phyloP scores from a whole-genome alignment of 2,888 invertebrate species.

The Rhogogaster chlorosoma region DNA sequence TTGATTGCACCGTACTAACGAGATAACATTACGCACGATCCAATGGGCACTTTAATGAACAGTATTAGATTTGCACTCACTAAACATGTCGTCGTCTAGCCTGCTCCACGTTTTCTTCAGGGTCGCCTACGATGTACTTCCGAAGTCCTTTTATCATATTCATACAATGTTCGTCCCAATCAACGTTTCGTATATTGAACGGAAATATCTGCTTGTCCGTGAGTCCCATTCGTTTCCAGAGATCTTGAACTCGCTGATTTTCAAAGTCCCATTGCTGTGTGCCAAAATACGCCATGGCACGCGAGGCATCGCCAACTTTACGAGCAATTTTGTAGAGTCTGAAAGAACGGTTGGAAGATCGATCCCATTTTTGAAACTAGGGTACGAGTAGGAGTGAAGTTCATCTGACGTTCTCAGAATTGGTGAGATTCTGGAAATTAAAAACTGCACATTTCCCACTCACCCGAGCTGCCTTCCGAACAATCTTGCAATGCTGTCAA shows the following conservation, averaged over 20 bases:
- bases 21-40: background rate
- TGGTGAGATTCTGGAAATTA: background rate
- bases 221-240: constrained; percentile 79
- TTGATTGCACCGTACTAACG: background rate
- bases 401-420: background rate
- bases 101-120: background rate
- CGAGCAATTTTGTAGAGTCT: background rate
- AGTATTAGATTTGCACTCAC: background rate
- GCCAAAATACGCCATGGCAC: constrained; percentile 80
- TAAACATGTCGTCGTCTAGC: background rate
- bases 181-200: constrained; percentile 84
- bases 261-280: constrained; percentile 88
- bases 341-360: background rate
- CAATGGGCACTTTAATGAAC: background rate
- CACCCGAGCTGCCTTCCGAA: constrained; percentile 87
- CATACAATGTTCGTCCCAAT: constrained; percentile 82
- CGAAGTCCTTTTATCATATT: background rate
- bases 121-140: background rate
- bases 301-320: background rate
- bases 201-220: constrained; percentile 84
- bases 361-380: background rate
- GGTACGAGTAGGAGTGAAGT: background rate
- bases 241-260: constrained; percentile 81
- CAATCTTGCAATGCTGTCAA: constrained; percentile 83
- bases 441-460: constrained; percentile 74